A percentile compares a stretch with the other conserved stretches of the same genome.
Evolutionary conservation across 2,888 invertebrate species (phyloP).

Genomic region (Trachelus tabidus): DNA sequence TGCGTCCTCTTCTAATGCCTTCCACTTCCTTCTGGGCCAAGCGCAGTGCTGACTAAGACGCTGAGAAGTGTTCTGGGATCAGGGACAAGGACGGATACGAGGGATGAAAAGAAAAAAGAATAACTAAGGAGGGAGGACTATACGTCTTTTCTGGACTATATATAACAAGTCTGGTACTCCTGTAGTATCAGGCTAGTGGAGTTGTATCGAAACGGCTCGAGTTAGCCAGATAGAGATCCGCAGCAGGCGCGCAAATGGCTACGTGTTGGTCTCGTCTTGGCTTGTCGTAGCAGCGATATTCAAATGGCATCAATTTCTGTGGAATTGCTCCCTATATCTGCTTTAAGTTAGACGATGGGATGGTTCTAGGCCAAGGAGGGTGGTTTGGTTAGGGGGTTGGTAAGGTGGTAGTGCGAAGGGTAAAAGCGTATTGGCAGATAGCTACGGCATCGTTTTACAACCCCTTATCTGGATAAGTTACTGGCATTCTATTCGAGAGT

Average conservation of each 20-base stretch:
- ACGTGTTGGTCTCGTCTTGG: slow-evolving; percentile 42
- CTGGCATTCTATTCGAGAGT: slow-evolving; percentile 47
- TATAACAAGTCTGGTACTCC: neutral
- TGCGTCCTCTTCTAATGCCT: neutral
- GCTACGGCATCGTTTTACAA: slow-evolving; percentile 61
- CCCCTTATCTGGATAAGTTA: slow-evolving; percentile 63
- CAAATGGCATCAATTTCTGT: slow-evolving; percentile 63
- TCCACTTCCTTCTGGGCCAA: neutral
- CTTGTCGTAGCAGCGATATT: slow-evolving; percentile 53
- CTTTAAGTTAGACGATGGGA: slow-evolving; percentile 6
- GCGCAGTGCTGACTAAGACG: neutral
- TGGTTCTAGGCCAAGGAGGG: slow-evolving; percentile 22
- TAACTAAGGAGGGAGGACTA: neutral
- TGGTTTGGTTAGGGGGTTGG: slow-evolving; percentile 20
- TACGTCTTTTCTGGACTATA: neutral
- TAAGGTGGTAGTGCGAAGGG: slow-evolving; percentile 1
- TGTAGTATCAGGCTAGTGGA: neutral
- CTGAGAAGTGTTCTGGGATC: neutral
- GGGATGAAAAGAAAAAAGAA: neutral
- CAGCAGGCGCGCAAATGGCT: slow-evolving; percentile 39
- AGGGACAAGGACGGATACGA: neutral
- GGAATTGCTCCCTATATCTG: slow-evolving; percentile 55
- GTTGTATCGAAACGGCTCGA: slow-evolving; percentile 21
- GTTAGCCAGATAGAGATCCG: slow-evolving; percentile 45
- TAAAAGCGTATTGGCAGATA: slow-evolving; percentile 60